These are phyloP conservation scores for Lymantria monacha DNA, from an alignment of 2,888 invertebrate species.

Conservation along the genomic window DNA sequence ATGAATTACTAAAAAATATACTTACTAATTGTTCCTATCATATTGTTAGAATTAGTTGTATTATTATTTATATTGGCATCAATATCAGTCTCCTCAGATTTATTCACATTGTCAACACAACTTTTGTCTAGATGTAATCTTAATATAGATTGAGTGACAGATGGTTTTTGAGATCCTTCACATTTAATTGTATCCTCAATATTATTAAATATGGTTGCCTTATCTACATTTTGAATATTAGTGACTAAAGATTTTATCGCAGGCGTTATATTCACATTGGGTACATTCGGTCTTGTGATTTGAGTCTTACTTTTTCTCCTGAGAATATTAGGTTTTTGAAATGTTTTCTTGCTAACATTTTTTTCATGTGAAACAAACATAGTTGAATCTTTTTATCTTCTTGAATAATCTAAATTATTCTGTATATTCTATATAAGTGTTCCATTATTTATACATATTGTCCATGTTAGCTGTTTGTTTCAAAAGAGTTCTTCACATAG, in stretches of 20 bases:
- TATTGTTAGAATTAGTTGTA: conserved; percentile 4
- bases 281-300: conserved; percentile 21
- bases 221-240: conserved; percentile 4
- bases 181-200: conserved; percentile 4
- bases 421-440: no score
- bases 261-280: conserved; percentile 35
- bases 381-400: conserved; percentile 26
- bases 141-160: conserved; percentile 6
- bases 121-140: conserved; percentile 18
- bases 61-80: conserved; percentile 21
- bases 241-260: conserved; percentile 20
- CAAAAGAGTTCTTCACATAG: no score
- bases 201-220: conserved; percentile 8
- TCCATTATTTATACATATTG: no score
- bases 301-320: conserved; percentile 53
- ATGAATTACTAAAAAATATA: neutral
- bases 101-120: conserved; percentile 7
- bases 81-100: conserved; percentile 21
- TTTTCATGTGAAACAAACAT: conserved; percentile 66
- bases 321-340: conserved; percentile 72
- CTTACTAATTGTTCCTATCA: conserved; percentile 15
- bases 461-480: no score
- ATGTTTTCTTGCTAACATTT: conserved; percentile 52
- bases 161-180: conserved; percentile 4
- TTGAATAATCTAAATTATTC: conserved; percentile 7